Evolutionary conservation across 2,113 vertebrate species (phyloP), one percentile per base, ranked within the genome.

Genomic region (Serinus canaria): DNA sequence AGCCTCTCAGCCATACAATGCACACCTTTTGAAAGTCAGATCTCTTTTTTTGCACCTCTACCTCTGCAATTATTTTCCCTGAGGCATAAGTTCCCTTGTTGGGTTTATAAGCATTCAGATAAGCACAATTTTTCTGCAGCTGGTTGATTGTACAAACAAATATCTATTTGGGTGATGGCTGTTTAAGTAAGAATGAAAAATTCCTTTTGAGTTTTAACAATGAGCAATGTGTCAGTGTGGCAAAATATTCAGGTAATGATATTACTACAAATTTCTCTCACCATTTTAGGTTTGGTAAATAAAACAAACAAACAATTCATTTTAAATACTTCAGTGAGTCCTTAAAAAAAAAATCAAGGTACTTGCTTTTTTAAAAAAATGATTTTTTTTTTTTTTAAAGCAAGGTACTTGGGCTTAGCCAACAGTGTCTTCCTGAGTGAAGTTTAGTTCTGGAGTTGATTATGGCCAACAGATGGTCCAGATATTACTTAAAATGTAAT

Each of bases 31-130:
- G 47, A 41, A 52, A 86, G 11, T 56, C 31, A 60, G 49, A 60
- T 47, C n/a, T 58, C 46, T 31, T 64, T 66, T 93, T 68, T 24
- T 76, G 23, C 39, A 49, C 50, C 30, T 75, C 96, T 96, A 96
- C 94, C 93, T 97, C 95, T 84, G 86, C 69, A 77, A 96, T 85
- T 44, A 60, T 94, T 89, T 77, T 95, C 37, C 96, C 97, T 25
- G 56, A 97, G 87, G 90, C 93, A 35, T 89, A 92, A 37, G 77
- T 67, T 43, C 85, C 79, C 30, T 95, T 63, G 6, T 74, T 87
- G 31, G 52, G 44, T 83, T 81, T 93, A 41, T 63, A 58, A 72
- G 96, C 97, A 25, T 96, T 97, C 37, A 67, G 77, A 64, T 95
- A 98, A 67, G 62, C 44, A 78, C 92, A 96, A 87, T 86, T 50